Evolutionary conservation across 30 jellyfish, hydroid and myxozoan genomes (phyloP), one percentile per base, ranked within the genome.

Genomic region (Pseudorhiza aurosa): DNA sequence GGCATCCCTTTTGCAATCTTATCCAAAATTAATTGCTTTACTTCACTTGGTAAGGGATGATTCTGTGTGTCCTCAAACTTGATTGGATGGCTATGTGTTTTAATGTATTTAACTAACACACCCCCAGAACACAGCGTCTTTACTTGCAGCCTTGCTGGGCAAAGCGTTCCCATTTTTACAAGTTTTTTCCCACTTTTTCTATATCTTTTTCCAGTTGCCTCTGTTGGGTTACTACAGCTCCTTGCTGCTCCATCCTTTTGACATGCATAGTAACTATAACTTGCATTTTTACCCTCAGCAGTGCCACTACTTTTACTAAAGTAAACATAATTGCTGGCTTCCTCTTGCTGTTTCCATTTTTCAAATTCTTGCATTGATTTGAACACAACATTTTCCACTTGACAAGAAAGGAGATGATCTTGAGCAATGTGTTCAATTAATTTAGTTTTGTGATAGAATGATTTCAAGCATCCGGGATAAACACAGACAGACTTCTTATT

Each of bases 81-180:
- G 2, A 67, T 45, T 42, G 81, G 44, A 45, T 67, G 81, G 39
- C 81, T 67, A 18, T 67, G 81, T 36, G 81, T 67, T 11, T 45
- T 67, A 65, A 67, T 67, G 39, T 67, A 67, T 19, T 67, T 67
- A 11, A 67, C 81, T 22, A 42, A 32, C 8, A 67, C 81, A 67
- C 81, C 81, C 81, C 81, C 81, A 9, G 63, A 22, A 28, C 19
- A 17, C 15, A 39, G 28, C 18, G 65, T 12, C 39, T 44, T 31
- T 12, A 67, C 81, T 67, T 67, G 81, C 59, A 67, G 40, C 29
- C 81, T 67, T 2, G 81, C 81, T 4, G 81, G 81, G 24, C 81
- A 67, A 2, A 67, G 39, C 1, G 65, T 42, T 26, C 81, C 81
- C 40, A 45, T 14, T 37, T 44, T 67, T 5, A 45, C 81, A 2